A percentile compares a stretch with the other conserved stretches of the same genome.
Conservation (phyloP, 2,113 vertebrate species). For the Puffinus mauretanicus region DNA sequence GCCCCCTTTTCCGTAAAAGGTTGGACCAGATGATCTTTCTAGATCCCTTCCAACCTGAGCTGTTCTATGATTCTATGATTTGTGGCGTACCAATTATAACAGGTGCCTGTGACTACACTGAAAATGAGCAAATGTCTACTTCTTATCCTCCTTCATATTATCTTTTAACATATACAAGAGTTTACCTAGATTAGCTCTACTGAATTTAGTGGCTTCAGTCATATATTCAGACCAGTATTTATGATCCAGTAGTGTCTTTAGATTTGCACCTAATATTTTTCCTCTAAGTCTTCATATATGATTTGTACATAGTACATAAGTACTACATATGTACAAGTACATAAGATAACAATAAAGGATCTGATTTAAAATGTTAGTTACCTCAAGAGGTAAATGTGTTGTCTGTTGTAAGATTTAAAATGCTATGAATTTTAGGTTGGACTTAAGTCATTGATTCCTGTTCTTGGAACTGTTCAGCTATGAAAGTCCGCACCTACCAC, state of each 20-base stretch:
- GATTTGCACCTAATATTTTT: neutral
- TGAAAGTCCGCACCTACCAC: neutral
- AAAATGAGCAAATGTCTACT: neutral
- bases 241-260: neutral
- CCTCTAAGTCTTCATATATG: neutral
- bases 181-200: neutral
- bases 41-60: neutral
- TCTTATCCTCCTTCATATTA: neutral
- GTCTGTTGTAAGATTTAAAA: neutral
- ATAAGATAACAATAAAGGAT: neutral
- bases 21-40: neutral
- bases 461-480: neutral
- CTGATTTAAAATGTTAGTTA: neutral
- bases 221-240: neutral
- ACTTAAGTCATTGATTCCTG: neutral
- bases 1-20: neutral
- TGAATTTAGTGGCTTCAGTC: neutral
- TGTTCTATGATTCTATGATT: neutral
- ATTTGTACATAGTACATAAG: neutral
- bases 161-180: neutral
- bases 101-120: neutral
- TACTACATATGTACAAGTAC: neutral
- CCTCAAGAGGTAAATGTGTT: neutral
- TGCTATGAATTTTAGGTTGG: neutral
- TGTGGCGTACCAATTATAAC: neutral